Evolutionary conservation across 2,888 invertebrate genomes (phyloP).

Genomic region (Herminia tarsipennalis): DNA sequence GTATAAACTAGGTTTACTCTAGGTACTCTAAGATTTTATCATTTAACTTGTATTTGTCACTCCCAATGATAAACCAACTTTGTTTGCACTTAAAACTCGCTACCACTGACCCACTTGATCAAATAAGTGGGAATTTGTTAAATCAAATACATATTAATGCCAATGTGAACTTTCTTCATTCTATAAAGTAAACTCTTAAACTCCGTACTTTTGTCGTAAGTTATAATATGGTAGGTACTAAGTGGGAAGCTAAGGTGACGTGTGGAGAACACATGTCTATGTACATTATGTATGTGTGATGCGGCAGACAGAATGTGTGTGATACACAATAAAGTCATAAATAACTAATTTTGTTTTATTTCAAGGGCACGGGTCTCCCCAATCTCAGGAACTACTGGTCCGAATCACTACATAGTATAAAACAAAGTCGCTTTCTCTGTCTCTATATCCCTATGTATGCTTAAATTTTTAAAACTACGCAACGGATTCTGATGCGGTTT

Average conservation of each 20-base stretch:
- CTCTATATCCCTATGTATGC: too few relatives aligned
- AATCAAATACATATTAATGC: too few relatives aligned
- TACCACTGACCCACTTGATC: too few relatives aligned
- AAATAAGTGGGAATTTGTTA: too few relatives aligned
- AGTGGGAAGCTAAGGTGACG: background rate
- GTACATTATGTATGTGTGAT: constrained; percentile 13
- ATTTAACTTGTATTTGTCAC: background rate
- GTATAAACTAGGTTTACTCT: constrained; percentile 33
- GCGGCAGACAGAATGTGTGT: constrained; percentile 12
- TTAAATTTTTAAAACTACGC: too few relatives aligned
- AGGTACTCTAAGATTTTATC: constrained; percentile 21
- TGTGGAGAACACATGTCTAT: background rate
- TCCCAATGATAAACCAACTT: background rate
- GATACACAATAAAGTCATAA: constrained; percentile 29
- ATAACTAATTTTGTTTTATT: constrained; percentile 3
- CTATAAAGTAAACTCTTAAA: background rate
- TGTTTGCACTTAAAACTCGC: too few relatives aligned
- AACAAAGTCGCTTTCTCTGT: too few relatives aligned
- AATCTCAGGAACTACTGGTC: too few relatives aligned
- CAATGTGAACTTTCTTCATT: too few relatives aligned
- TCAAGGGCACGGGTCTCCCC: too few relatives aligned
- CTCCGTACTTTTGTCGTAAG: background rate
- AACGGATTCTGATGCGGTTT: too few relatives aligned
- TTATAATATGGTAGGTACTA: background rate
- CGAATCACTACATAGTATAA: too few relatives aligned